These are phyloP conservation scores for Zapus hudsonius DNA, from an alignment of 2,113 vertebrate species.

Conservation along the genomic window DNA sequence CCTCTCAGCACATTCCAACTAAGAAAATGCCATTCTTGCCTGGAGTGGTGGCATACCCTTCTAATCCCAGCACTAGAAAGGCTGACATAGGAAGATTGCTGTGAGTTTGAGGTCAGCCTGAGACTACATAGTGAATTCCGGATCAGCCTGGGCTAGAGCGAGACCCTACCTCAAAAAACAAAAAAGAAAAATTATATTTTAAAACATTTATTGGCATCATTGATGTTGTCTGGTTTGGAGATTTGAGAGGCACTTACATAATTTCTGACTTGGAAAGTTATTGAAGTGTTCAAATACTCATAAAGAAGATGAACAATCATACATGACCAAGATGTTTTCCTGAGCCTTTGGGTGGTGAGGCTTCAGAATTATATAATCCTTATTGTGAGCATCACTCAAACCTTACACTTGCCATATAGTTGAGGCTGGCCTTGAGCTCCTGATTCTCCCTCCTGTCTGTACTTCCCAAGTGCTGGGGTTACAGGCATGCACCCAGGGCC, in stretches of 20 bases:
- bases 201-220: neutral
- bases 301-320: neutral
- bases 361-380: neutral
- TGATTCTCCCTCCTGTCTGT: too few species aligned
- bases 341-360: neutral
- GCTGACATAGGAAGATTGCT: too few species aligned
- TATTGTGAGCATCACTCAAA: neutral
- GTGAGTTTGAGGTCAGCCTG: too few species aligned
- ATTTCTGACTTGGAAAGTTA: conserved; percentile 53
- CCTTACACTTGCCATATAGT: neutral
- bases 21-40: neutral
- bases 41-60: too few species aligned
- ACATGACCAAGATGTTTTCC: neutral
- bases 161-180: too few species aligned
- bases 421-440: too few species aligned
- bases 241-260: neutral
- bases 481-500: too few species aligned
- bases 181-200: too few species aligned
- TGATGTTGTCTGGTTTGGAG: neutral
- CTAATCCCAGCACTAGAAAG: too few species aligned
- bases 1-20: neutral
- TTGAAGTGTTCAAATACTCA: conserved; percentile 4
- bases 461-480: too few species aligned
- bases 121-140: too few species aligned
- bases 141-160: too few species aligned